Evolutionary conservation across 2,888 invertebrate genomes (phyloP).

Genomic region (Nomada fabriciana): DNA sequence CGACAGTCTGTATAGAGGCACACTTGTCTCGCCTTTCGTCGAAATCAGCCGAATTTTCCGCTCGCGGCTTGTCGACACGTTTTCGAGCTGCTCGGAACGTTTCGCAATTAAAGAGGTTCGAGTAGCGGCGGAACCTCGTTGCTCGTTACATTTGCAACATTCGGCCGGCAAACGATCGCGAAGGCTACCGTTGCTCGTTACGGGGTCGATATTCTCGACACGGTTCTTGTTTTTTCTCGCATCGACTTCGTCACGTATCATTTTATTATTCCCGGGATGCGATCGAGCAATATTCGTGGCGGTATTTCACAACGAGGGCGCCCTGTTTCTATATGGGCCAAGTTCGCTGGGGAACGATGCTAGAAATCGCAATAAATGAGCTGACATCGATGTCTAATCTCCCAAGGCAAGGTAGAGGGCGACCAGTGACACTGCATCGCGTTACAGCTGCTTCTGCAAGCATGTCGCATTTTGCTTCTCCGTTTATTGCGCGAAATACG

Average conservation of each 20-base stretch:
- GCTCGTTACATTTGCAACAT: constrained; percentile 7
- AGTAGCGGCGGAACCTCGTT: not conserved
- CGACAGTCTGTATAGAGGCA: too few relatives aligned
- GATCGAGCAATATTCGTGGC: constrained; percentile 34
- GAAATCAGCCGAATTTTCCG: not conserved
- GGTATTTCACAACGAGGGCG: constrained; percentile 35
- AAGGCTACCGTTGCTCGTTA: constrained; percentile 15
- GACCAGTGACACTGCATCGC: not conserved
- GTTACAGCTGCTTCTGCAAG: not conserved
- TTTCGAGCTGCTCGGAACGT: constrained; percentile 2
- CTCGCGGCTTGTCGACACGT: not conserved
- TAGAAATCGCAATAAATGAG: constrained; percentile 25
- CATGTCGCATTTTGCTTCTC: too few relatives aligned
- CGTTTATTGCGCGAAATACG: not conserved
- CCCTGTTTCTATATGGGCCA: constrained; percentile 28
- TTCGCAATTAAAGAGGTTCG: not conserved
- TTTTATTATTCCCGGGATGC: constrained; percentile 44
- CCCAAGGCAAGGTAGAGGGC: not conserved
- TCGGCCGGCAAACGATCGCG: constrained; percentile 5
- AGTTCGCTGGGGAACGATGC: constrained; percentile 33
- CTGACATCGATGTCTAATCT: not conserved
- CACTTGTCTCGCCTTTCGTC: not conserved
- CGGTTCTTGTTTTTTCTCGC: constrained; percentile 3
- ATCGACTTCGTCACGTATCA: constrained; percentile 43
- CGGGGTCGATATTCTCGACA: constrained; percentile 26